These are phyloP conservation scores for Monochamus alternatus DNA, from an alignment of 2,888 invertebrate genomes.

Conservation along the genomic window DNA sequence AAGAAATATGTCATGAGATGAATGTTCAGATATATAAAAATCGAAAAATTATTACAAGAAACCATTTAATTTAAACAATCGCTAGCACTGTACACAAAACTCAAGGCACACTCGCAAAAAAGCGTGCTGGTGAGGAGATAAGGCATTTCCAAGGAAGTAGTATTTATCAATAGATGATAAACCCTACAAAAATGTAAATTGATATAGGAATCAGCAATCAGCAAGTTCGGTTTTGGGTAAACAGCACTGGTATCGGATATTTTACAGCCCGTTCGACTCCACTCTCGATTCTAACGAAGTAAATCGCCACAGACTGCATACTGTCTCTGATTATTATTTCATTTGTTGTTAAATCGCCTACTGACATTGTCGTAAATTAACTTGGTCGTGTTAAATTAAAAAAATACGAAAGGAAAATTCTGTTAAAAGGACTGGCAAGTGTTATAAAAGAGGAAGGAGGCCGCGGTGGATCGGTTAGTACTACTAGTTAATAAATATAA, in stretches of 20 bases:
- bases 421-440: background rate
- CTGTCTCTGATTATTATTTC: slow-evolving; percentile 25
- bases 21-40: background rate
- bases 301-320: slow-evolving; percentile 8
- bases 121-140: slow-evolving; percentile 14
- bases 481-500: slow-evolving; percentile 35
- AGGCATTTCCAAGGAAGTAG: slow-evolving; percentile 33
- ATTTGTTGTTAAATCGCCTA: slow-evolving; percentile 39
- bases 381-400: slow-evolving; percentile 2
- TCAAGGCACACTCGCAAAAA: slow-evolving; percentile 16
- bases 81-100: background rate
- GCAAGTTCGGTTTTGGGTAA: background rate
- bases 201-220: slow-evolving; percentile 19
- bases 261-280: background rate
- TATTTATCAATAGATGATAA: slow-evolving; percentile 34
- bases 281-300: background rate
- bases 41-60: slow-evolving; percentile 1
- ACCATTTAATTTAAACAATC: background rate
- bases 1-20: background rate
- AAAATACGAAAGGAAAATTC: background rate
- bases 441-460: background rate
- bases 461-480: background rate
- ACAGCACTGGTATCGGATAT: background rate
- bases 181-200: slow-evolving; percentile 33
- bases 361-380: slow-evolving; percentile 28